Conservation (phyloP, 2,888 invertebrate species). For the Pherbina coryleti region DNA sequence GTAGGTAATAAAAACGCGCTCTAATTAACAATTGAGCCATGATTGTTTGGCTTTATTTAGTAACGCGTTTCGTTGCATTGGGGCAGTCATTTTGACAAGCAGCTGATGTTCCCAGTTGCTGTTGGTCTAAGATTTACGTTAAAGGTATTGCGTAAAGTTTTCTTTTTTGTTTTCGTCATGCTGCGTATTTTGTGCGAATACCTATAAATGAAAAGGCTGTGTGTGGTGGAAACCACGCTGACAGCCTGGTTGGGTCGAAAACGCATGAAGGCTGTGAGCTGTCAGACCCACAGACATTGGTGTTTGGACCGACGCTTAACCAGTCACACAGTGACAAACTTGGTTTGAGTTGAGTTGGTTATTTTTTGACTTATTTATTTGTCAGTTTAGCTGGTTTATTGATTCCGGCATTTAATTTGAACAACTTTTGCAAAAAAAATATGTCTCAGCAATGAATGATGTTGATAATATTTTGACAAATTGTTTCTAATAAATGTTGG, state of each 20-base stretch:
- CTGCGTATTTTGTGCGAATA: neutral
- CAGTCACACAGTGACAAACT: neutral
- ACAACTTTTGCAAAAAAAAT: neutral
- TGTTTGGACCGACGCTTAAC: neutral
- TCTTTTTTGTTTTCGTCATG: neutral
- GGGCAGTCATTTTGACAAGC: neutral
- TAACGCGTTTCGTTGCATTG: neutral
- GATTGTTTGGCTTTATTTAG: neutral
- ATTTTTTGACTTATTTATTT: neutral
- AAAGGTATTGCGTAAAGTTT: neutral
- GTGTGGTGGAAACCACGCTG: neutral
- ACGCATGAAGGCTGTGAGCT: neutral
- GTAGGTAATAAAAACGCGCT: no score
- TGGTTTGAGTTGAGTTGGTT: neutral
- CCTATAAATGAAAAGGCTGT: neutral
- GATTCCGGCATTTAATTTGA: conserved; percentile 17
- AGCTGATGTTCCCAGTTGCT: neutral
- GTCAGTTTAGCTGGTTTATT: conserved; percentile 6
- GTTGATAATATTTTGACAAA: neutral
- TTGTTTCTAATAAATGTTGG: neutral
- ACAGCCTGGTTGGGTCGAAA: no score
- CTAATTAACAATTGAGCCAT: neutral
- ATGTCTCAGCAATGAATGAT: neutral
- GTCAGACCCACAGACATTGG: neutral
- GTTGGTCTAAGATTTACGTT: neutral